A percentile compares a stretch with the other conserved stretches of the same genome.
These are phyloP conservation scores for Dysdera silvatica DNA, from an alignment of 1,140 invertebrate genomes.

Conservation along the genomic window DNA sequence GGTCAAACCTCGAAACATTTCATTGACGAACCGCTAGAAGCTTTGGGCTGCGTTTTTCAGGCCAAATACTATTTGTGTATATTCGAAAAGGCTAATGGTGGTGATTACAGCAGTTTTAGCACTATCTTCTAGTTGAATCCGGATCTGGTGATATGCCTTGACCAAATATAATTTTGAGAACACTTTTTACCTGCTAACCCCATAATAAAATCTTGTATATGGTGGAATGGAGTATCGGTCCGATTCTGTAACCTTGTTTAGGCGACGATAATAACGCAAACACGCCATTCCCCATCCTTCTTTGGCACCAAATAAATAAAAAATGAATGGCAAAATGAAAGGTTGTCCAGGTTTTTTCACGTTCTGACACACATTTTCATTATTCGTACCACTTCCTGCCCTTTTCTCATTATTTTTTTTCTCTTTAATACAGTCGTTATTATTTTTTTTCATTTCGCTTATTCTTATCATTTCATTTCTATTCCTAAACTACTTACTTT, in stretches of 20 bases:
- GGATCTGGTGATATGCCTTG: slow-evolving; percentile 24
- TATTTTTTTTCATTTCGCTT: too few relatives aligned
- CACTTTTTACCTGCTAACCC: slow-evolving; percentile 4
- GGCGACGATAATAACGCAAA: slow-evolving; percentile 11
- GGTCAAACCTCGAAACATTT: neutral
- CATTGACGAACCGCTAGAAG: slow-evolving; percentile 15
- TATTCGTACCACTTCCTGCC: too few relatives aligned
- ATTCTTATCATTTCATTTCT: too few relatives aligned
- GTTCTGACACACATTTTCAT: too few relatives aligned
- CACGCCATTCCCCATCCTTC: slow-evolving; percentile 9
- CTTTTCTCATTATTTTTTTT: too few relatives aligned
- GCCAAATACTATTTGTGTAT: slow-evolving; percentile 21
- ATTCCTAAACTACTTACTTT: too few relatives aligned
- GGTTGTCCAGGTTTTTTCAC: too few relatives aligned
- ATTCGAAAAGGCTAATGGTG: slow-evolving; percentile 26
- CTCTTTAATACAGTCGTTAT: too few relatives aligned
- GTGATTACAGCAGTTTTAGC: slow-evolving; percentile 16
- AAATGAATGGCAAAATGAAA: too few relatives aligned
- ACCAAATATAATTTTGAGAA: slow-evolving; percentile 17
- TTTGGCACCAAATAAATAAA: slow-evolving; percentile 35
- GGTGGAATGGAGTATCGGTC: slow-evolving; percentile 24
- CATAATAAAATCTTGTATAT: slow-evolving; percentile 22
- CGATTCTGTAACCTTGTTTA: slow-evolving; percentile 13
- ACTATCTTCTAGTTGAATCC: slow-evolving; percentile 11
- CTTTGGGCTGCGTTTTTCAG: slow-evolving; percentile 18